Conservation (phyloP, 2,888 invertebrate species). For the Andrena trimmerana region DNA sequence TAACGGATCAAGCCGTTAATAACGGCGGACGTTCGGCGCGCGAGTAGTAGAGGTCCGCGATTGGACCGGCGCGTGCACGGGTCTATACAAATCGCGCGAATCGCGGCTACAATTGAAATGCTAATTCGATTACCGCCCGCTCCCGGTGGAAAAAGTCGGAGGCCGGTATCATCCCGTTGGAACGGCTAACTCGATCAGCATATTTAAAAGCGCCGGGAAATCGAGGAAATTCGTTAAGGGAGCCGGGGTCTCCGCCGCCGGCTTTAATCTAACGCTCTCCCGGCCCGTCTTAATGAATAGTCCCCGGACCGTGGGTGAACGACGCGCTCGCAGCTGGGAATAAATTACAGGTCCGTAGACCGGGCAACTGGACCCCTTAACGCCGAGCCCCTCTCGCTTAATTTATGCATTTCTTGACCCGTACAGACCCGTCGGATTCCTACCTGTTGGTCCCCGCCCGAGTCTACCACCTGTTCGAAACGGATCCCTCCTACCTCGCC, state of each 20-base stretch:
- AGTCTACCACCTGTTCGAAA: conserved; percentile 70
- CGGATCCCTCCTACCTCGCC: conserved; percentile 32
- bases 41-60: too few relatives aligned
- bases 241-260: conserved; percentile 36
- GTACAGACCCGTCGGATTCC: conserved; percentile 58
- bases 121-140: conserved; percentile 59
- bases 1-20: conserved; percentile 66
- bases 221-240: conserved; percentile 58
- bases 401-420: conserved; percentile 75
- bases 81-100: conserved; percentile 26
- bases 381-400: conserved; percentile 60
- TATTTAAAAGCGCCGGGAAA: conserved; percentile 58
- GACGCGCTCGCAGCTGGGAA: conserved; percentile 57
- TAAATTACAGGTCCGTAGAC: conserved; percentile 64
- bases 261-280: conserved; percentile 45
- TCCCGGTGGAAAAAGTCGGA: conserved; percentile 42
- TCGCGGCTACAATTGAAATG: conserved; percentile 58
- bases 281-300: conserved; percentile 68
- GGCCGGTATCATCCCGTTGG: conserved; percentile 57
- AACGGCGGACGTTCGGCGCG: conserved; percentile 44
- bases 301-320: conserved; percentile 33
- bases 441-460: conserved; percentile 73
- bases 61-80: too few relatives aligned
- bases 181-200: conserved; percentile 61
- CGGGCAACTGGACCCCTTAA: conserved; percentile 57